Conservation (phyloP, 2,797 vertebrate genomes). For the Helicolenus hilgendorfi region DNA sequence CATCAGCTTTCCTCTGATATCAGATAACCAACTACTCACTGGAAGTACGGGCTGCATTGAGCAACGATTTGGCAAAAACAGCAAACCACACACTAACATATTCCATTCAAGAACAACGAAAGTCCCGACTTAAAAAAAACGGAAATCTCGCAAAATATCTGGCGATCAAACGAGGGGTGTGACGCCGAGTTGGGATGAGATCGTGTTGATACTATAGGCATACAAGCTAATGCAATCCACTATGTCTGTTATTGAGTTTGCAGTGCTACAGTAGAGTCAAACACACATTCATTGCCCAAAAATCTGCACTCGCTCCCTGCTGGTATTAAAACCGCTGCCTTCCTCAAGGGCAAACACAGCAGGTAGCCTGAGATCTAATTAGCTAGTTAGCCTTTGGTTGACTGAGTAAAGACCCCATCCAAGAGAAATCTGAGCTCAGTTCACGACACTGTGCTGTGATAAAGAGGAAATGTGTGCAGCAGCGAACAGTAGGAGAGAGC, state of each 20-base stretch:
- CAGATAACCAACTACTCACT: slow-evolving; percentile 45
- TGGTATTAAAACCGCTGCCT: slow-evolving; percentile 39
- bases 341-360: slow-evolving; percentile 70
- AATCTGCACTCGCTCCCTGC: slow-evolving; percentile 21
- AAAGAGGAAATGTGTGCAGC: slow-evolving; percentile 47
- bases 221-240: no score
- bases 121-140: no score
- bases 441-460: slow-evolving; percentile 46
- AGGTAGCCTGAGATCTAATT: slow-evolving; percentile 74
- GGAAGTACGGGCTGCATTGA: slow-evolving; percentile 60
- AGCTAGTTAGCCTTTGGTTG: slow-evolving; percentile 71
- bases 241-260: background rate
- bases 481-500: slow-evolving; percentile 52
- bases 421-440: slow-evolving; percentile 55
- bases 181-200: no score
- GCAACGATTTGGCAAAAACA: no score
- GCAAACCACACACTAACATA: no score
- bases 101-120: no score
- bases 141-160: accelerated
- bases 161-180: accelerated
- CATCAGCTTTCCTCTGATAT: background rate
- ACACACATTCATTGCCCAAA: slow-evolving; percentile 7
- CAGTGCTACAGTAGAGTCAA: background rate
- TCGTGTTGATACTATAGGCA: no score
- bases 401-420: slow-evolving; percentile 60